Percentiles rank a stretch among this genome's conserved stretches.
phyloP scores from a whole-genome alignment of 2,113 vertebrate species.

The Channa maculata region DNA sequence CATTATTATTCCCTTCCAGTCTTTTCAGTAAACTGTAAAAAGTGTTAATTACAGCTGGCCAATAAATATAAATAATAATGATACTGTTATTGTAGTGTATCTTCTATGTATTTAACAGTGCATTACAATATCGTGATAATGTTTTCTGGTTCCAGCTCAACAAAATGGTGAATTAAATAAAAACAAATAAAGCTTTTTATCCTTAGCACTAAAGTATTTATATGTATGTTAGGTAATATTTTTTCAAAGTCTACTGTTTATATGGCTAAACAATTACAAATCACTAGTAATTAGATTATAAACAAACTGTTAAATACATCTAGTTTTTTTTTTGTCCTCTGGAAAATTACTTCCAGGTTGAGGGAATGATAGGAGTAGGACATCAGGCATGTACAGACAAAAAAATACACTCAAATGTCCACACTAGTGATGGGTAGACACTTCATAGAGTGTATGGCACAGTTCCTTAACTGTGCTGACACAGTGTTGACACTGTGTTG shows the following conservation, averaged over 20 bases:
- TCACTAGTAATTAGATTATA: no score
- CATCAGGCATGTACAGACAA: constrained; percentile 28
- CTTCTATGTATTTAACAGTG: no score
- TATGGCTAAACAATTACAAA: neutral
- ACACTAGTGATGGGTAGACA: no score
- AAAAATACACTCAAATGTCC: constrained; percentile 20
- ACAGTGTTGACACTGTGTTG: no score
- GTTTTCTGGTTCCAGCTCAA: no score
- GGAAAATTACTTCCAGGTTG: constrained; percentile 38
- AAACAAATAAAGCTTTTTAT: no score
- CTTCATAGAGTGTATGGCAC: no score
- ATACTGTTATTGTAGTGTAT: no score
- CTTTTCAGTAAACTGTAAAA: neutral
- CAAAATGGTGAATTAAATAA: no score
- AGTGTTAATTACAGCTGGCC: neutral
- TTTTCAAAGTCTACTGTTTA: neutral
- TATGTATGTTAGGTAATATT: no score
- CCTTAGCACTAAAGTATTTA: neutral
- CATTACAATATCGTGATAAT: no score
- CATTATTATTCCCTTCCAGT: neutral
- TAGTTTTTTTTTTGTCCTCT: constrained; percentile 6
- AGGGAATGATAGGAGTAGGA: constrained; percentile 9
- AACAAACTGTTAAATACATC: neutral
- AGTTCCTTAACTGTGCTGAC: no score
- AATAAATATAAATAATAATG: neutral